phyloP scores from a whole-genome alignment of 1,140 invertebrate species.

The Papilio dardanus region DNA sequence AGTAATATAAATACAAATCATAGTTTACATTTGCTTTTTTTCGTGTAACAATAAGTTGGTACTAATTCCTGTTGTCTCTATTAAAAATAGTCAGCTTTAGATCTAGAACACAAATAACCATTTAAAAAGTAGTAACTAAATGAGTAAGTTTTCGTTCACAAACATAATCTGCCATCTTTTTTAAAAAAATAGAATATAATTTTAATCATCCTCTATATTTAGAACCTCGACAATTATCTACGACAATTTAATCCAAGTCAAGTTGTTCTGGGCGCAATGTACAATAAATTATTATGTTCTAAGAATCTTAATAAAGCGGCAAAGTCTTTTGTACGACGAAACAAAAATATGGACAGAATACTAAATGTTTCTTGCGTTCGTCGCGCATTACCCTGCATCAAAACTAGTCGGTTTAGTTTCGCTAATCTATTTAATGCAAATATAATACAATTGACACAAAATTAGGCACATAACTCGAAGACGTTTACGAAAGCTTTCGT shows the following conservation, averaged over 20 bases:
- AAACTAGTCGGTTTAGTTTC: background rate
- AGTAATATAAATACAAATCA: background rate
- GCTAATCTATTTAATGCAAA: background rate
- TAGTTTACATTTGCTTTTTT: background rate
- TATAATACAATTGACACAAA: background rate
- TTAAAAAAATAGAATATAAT: constrained; percentile 8
- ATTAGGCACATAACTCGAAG: background rate
- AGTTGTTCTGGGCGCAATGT: constrained; percentile 53
- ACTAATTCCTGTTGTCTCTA: too few relatives aligned
- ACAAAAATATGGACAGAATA: constrained; percentile 78
- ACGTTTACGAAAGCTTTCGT: too few relatives aligned
- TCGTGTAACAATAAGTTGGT: too few relatives aligned
- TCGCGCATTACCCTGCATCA: background rate
- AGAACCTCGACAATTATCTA: constrained; percentile 55
- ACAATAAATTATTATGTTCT: constrained; percentile 76
- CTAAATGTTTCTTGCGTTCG: constrained; percentile 58
- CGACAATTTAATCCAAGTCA: constrained; percentile 72
- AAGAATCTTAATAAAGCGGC: constrained; percentile 78
- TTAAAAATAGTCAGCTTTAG: too few relatives aligned
- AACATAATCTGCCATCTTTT: background rate
- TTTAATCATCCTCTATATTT: constrained; percentile 36
- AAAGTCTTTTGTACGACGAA: constrained; percentile 77
- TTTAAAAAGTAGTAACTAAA: too few relatives aligned
- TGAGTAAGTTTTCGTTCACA: too few relatives aligned
- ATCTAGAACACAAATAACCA: too few relatives aligned